These are phyloP conservation scores for Miniopterus natalensis DNA, from an alignment of 2,113 vertebrate species.

Conservation along the genomic window DNA sequence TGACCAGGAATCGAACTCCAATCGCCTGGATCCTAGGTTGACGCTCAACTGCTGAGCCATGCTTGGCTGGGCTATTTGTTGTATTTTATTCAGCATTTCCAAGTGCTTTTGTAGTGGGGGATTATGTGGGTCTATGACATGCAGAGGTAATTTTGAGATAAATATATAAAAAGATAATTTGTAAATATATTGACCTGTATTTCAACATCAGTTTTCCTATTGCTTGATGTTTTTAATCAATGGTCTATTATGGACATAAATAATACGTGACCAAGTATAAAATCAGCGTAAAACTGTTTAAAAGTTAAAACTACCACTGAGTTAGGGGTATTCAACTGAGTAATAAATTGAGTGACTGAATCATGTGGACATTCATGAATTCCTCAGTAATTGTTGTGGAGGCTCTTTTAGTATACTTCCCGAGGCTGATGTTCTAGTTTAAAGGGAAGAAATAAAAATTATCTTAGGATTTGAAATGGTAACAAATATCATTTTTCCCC, in stretches of 20 bases:
- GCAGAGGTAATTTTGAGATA: constrained; percentile 3
- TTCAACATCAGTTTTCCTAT: constrained; percentile 24
- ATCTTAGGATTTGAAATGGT: constrained; percentile 43
- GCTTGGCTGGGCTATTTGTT: neutral
- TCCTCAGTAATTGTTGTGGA: neutral
- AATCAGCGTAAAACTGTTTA: constrained; percentile 14
- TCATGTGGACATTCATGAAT: neutral
- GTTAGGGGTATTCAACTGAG: neutral
- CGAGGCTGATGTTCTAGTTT: neutral
- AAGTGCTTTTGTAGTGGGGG: neutral
- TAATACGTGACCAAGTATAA: constrained; percentile 10
- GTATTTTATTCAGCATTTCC: neutral
- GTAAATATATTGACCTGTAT: neutral
- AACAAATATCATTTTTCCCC: constrained; percentile 21
- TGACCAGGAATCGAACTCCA: too few species aligned
- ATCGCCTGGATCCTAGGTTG: too few species aligned
- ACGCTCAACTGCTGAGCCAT: too few species aligned
- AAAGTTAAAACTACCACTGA: neutral
- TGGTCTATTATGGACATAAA: neutral
- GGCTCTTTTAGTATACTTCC: neutral
- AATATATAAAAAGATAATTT: neutral
- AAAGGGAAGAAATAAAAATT: constrained; percentile 40
- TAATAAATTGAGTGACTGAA: neutral
- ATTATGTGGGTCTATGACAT: constrained; percentile 21
- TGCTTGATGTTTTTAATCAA: neutral